Conservation (phyloP, 37 sponge, comb jelly and placozoan genomes). For the Halisarca cf. caerulea region DNA sequence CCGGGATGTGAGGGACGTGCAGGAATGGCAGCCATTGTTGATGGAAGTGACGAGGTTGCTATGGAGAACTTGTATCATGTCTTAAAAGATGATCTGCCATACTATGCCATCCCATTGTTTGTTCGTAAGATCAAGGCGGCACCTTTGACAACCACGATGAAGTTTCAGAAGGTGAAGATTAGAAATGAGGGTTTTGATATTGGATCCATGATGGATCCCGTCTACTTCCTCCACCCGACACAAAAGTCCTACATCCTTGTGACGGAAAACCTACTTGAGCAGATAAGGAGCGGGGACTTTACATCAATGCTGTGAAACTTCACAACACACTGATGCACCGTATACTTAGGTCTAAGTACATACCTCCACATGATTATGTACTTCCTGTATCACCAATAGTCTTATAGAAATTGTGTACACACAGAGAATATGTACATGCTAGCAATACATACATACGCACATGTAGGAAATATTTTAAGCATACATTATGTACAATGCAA, state of each 20-base stretch:
- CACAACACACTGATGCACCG: too few species aligned
- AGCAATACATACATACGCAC: too few species aligned
- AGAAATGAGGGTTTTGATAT: constrained; percentile 71
- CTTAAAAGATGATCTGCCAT: constrained; percentile 42
- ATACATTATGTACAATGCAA: too few species aligned
- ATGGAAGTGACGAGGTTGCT: constrained; percentile 30
- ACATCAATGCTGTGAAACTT: too few species aligned
- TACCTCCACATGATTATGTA: too few species aligned
- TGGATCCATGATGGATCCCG: constrained; percentile 56
- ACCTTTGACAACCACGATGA: constrained; percentile 65
- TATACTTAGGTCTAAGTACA: too few species aligned
- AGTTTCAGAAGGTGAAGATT: constrained; percentile 63
- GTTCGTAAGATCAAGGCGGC: constrained; percentile 47
- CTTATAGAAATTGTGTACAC: too few species aligned
- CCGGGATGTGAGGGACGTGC: constrained; percentile 73
- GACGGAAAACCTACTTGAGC: too few species aligned
- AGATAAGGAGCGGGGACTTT: too few species aligned
- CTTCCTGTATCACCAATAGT: too few species aligned
- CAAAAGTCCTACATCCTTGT: constrained; percentile 59
- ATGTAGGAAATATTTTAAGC: too few species aligned
- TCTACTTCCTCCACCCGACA: constrained; percentile 70
- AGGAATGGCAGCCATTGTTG: constrained; percentile 82
- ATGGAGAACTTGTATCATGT: constrained; percentile 37
- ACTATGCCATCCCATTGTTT: constrained; percentile 80
- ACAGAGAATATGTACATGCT: too few species aligned